phyloP scores from a whole-genome alignment of 2,797 vertebrate species.

The Cynopterus sphinx region DNA sequence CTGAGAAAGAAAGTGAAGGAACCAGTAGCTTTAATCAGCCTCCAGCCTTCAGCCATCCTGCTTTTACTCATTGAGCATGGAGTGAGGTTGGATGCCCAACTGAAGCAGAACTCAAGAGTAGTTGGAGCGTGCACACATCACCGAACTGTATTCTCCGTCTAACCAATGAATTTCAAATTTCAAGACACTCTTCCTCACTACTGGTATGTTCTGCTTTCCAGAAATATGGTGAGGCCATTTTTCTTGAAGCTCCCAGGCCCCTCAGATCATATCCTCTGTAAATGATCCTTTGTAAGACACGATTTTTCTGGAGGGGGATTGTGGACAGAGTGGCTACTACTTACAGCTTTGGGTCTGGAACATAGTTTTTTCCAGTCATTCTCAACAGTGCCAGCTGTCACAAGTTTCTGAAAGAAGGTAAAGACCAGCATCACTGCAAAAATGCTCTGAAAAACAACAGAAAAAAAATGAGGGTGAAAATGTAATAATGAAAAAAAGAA shows the following conservation, averaged over 20 bases:
- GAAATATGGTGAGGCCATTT: neutral
- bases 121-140: neutral
- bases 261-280: neutral
- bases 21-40: neutral
- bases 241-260: neutral
- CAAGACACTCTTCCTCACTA: neutral
- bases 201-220: neutral
- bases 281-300: neutral
- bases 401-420: slow-evolving; percentile 73
- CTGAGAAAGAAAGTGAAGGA: neutral
- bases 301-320: neutral
- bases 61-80: neutral
- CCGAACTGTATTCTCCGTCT: neutral
- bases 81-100: neutral
- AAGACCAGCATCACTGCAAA: slow-evolving; percentile 72
- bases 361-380: slow-evolving; percentile 74
- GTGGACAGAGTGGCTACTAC: neutral
- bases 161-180: neutral
- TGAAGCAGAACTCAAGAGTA: neutral
- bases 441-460: slow-evolving; percentile 55
- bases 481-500: neutral
- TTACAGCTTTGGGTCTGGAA: slow-evolving; percentile 68
- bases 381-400: slow-evolving; percentile 68
- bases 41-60: neutral
- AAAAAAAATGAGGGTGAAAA: neutral